phyloP scores from a whole-genome alignment of 2,888 invertebrate genomes.

The Timema cristinae region DNA sequence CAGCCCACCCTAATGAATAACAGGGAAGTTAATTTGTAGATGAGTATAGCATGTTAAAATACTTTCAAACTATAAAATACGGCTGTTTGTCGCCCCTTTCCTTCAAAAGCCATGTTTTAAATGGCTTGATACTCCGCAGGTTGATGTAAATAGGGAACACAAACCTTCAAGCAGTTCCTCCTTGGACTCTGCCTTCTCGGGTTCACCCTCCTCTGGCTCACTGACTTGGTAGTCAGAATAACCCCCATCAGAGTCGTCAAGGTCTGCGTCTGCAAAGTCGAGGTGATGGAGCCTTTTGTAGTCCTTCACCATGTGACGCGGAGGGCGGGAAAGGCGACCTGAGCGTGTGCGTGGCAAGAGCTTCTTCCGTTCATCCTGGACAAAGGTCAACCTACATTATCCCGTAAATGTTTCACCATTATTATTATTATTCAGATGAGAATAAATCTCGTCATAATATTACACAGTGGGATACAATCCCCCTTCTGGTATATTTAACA shows the following conservation, averaged over 20 bases:
- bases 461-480: neutral
- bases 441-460: neutral
- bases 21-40: too few species aligned
- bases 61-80: too few species aligned
- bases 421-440: neutral
- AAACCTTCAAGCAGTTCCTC: conserved; percentile 23
- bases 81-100: too few species aligned
- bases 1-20: too few species aligned
- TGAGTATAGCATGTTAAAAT: too few species aligned
- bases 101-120: too few species aligned
- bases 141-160: neutral
- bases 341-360: conserved; percentile 52
- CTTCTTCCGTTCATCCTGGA: conserved; percentile 48
- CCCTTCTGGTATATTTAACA: too few species aligned
- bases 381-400: too few species aligned
- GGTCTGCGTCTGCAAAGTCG: conserved; percentile 52
- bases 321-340: conserved; percentile 55
- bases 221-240: conserved; percentile 53
- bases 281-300: conserved; percentile 55
- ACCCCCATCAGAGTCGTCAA: conserved; percentile 56
- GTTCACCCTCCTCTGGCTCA: conserved; percentile 35
- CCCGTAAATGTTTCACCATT: neutral
- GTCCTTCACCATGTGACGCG: conserved; percentile 57
- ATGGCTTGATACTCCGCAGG: too few species aligned
- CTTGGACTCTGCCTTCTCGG: conserved; percentile 16